Evolutionary conservation across 2,888 invertebrate genomes (phyloP).

Genomic region (Ceraclea dissimilis): DNA sequence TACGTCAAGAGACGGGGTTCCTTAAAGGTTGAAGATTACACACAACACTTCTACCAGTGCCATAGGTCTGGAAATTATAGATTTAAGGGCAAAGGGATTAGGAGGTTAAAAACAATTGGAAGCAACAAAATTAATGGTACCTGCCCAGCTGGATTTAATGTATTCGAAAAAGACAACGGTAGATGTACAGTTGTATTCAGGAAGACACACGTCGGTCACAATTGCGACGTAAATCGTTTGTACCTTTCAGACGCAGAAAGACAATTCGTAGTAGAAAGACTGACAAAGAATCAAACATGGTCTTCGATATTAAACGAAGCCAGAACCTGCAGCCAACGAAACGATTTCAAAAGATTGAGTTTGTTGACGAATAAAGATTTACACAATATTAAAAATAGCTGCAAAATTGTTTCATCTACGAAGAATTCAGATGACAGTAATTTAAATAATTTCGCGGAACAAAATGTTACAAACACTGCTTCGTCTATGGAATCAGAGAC

Average conservation of each 20-base stretch:
- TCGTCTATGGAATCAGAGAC: too few species aligned
- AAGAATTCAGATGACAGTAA: too few species aligned
- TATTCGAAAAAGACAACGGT: slow-evolving; percentile 7
- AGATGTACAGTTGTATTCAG: slow-evolving; percentile 7
- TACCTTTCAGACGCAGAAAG: slow-evolving; percentile 3
- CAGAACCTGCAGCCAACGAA: neutral
- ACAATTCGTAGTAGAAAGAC: slow-evolving; percentile 6
- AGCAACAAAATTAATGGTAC: slow-evolving; percentile 10
- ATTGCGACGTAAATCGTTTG: neutral
- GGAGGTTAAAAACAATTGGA: slow-evolving; percentile 8
- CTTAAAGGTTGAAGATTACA: slow-evolving; percentile 3
- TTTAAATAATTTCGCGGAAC: too few species aligned
- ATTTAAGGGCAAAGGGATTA: slow-evolving; percentile 10
- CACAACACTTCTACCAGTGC: slow-evolving; percentile 6
- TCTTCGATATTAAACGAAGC: slow-evolving; percentile 4
- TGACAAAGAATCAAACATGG: neutral
- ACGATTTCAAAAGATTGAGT: slow-evolving; percentile 4
- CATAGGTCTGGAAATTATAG: slow-evolving; percentile 8
- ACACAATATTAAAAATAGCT: neutral
- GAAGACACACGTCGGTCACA: slow-evolving; percentile 11
- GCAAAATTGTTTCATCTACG: too few species aligned
- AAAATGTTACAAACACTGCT: too few species aligned
- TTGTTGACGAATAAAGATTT: slow-evolving; percentile 9
- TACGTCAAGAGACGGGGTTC: slow-evolving; percentile 9
- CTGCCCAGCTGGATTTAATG: slow-evolving; percentile 9